Percentiles rank a stretch among this genome's conserved stretches.
phyloP scores from a whole-genome alignment of 1,140 invertebrate genomes.

The Drosophila ercepeae region DNA sequence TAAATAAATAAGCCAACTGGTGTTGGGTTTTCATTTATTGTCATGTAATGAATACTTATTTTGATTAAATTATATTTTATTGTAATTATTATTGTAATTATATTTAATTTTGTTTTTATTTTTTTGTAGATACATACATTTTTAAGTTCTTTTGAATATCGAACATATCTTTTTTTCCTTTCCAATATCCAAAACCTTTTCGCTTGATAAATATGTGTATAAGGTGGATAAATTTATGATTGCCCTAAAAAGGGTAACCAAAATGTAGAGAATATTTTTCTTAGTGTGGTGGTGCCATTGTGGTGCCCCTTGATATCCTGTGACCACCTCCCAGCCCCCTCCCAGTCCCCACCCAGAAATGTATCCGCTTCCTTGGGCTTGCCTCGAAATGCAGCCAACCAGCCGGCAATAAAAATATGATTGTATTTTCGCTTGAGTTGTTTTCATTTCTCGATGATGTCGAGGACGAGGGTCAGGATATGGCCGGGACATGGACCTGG shows the following conservation, averaged over 20 bases:
- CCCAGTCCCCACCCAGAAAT: constrained; percentile 1
- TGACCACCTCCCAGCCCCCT: background rate
- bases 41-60: too few relatives aligned
- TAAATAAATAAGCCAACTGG: too few relatives aligned
- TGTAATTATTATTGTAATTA: too few relatives aligned
- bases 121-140: too few relatives aligned
- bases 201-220: too few relatives aligned
- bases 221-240: too few relatives aligned
- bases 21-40: too few relatives aligned
- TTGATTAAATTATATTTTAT: too few relatives aligned
- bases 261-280: background rate
- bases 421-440: constrained; percentile 82
- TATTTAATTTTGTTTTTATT: too few relatives aligned
- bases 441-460: constrained; percentile 82
- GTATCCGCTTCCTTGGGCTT: constrained; percentile 47
- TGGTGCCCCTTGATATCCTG: constrained; percentile 18
- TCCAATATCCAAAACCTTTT: too few relatives aligned
- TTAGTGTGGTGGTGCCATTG: background rate
- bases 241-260: background rate
- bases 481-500: constrained; percentile 1
- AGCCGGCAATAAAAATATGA: constrained; percentile 81
- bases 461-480: constrained; percentile 64
- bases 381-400: constrained; percentile 71
- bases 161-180: too few relatives aligned
- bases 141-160: too few relatives aligned